Base-by-base conservation (phyloP, 2,888 invertebrate genomes). In the Asteroscopus sphinx region DNA sequence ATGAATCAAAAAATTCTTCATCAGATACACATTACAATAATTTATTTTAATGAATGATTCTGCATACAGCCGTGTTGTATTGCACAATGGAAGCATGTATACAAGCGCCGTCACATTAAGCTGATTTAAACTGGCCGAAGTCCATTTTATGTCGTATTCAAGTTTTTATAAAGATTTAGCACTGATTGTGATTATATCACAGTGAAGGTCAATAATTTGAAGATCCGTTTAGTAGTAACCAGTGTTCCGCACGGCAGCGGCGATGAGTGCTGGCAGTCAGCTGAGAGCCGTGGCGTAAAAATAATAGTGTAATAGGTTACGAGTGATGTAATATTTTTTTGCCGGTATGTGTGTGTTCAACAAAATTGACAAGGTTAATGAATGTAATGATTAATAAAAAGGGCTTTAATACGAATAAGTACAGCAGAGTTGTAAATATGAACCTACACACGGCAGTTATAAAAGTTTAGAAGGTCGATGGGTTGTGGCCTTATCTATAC, bases 151-250 rank as follows among this genome's bases (percentile, higher is more conserved):
- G 53, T 52, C 36, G 48, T 59, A 67, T 68, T 60, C 58, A 65
- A 70, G 52, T 69, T 72, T 72, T 74, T 70, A 60, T 65, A 63
- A 55, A 60, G 56, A 61, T 65, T 61, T 42, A 53, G 17, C 61
- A 62, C 41, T 41, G 59, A 59, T 45, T 66, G 63, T 72, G 53
- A 66, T 73, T 64, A 68, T 59, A 59, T 42, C 39, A 63, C 33
- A 58, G 35, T 47, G 68, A 76, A 74, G 72, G 76, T 64, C 67
- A 66, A 66, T 56, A 49, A 53, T 66, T 61, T 48, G 65, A 66
- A 76, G 65, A 74, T 76, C 76, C 71, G 72, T 76, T 67, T 73
- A 44, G 42, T 54, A 61, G 60, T 58, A 53, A 66, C 58, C 40
- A 28, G 37, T 37, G 62, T 63, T 55, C 53, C 58, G 60, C 15